phyloP scores from a whole-genome alignment of 2,888 invertebrate genomes.

The Acrocera orbiculus region DNA sequence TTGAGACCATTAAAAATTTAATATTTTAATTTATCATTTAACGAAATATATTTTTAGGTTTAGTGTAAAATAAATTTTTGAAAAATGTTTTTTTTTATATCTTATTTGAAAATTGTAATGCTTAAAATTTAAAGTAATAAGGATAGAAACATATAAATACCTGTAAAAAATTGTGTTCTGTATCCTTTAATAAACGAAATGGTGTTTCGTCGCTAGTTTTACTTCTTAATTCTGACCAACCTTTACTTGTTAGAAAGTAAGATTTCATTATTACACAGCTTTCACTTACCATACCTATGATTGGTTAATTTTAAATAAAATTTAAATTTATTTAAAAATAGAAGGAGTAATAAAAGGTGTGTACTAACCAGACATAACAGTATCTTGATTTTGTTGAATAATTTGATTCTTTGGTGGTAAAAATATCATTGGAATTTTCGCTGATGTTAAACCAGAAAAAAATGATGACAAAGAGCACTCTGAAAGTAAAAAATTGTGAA shows the following conservation, averaged over 20 bases:
- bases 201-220: conserved; percentile 59
- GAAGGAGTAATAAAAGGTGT: conserved; percentile 11
- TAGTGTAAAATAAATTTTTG: background rate
- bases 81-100: too few relatives aligned
- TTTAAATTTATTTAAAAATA: conserved; percentile 3
- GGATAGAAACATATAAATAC: conserved; percentile 28
- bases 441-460: conserved; percentile 48
- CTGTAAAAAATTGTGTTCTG: conserved; percentile 64
- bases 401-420: conserved; percentile 73
- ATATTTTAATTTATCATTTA: conserved; percentile 1
- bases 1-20: conserved; percentile 2
- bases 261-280: too few relatives aligned
- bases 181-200: conserved; percentile 64
- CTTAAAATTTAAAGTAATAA: too few relatives aligned
- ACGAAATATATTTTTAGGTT: too few relatives aligned
- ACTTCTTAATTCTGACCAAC: conserved; percentile 65
- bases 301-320: too few relatives aligned
- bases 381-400: conserved; percentile 73
- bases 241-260: conserved; percentile 53
- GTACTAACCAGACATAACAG: conserved; percentile 48
- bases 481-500: conserved; percentile 30
- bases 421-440: conserved; percentile 72
- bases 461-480: conserved; percentile 70
- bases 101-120: too few relatives aligned
- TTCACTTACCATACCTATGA: too few relatives aligned